Percentiles rank a stretch among this genome's conserved stretches.
Evolutionary conservation across 2,113 vertebrate species (phyloP).

Genomic region (Rhabdomys dilectus): DNA sequence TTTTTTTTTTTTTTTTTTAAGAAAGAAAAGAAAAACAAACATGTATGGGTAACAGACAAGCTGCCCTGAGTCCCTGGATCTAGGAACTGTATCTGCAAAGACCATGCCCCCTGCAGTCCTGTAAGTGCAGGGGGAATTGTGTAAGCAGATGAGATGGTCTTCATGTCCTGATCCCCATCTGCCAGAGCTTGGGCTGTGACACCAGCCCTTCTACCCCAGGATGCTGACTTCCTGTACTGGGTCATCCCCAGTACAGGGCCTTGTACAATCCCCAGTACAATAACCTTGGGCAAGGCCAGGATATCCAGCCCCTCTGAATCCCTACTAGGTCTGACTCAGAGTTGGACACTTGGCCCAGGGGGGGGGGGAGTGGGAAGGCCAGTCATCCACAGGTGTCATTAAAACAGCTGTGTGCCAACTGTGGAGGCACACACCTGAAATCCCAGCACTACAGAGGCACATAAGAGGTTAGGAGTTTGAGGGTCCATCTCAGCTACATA

Average conservation of each 20-base stretch:
- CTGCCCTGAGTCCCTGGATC: not conserved
- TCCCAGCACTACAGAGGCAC: not conserved
- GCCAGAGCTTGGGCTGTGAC: not conserved
- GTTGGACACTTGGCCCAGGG: not conserved
- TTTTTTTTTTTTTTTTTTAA: not conserved
- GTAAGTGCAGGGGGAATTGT: rapidly evolving
- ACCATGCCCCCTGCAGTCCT: not conserved
- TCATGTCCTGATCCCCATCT: not conserved
- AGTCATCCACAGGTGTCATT: rapidly evolving
- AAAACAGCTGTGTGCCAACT: not conserved
- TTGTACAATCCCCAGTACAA: not conserved
- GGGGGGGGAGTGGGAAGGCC: not conserved
- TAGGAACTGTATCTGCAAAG: not conserved
- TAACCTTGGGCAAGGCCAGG: not conserved
- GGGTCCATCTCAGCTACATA: not conserved
- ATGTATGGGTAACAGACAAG: not conserved
- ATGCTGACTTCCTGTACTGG: too few species aligned
- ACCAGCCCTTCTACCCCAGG: not conserved
- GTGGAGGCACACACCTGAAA: too few species aligned
- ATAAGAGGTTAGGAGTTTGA: not conserved
- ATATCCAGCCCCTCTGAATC: not conserved
- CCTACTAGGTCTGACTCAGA: not conserved
- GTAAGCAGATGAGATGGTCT: rapidly evolving
- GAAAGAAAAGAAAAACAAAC: not conserved
- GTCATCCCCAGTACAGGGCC: not conserved